Percentiles rank a stretch among this genome's conserved stretches.
Evolutionary conservation across 2,113 vertebrate genomes (phyloP).

Genomic region (Chionis minor): DNA sequence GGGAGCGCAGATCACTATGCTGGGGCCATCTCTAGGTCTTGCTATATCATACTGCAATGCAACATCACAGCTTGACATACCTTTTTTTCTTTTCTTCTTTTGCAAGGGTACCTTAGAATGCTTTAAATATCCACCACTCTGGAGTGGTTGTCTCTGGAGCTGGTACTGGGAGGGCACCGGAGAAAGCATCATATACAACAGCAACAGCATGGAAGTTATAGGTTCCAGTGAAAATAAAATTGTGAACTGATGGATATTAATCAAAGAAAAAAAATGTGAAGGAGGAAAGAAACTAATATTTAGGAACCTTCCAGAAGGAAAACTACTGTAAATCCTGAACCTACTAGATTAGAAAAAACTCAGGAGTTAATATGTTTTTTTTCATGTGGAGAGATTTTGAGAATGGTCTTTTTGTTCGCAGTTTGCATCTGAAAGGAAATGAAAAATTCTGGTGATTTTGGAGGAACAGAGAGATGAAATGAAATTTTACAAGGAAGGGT

Average conservation of each 20-base stretch:
- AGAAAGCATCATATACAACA: background rate
- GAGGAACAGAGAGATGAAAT: background rate
- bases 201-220: background rate
- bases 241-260: background rate
- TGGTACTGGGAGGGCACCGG: background rate
- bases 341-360: background rate
- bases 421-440: background rate
- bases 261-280: background rate
- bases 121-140: background rate
- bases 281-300: background rate
- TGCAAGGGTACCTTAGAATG: background rate
- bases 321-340: background rate
- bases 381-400: background rate
- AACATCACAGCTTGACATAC: background rate
- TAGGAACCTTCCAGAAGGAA: background rate
- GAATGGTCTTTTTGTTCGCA: rapidly evolving
- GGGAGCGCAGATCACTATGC: background rate
- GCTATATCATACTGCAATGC: background rate
- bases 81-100: background rate
- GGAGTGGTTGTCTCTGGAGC: background rate
- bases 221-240: background rate
- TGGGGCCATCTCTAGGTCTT: background rate
- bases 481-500: background rate
- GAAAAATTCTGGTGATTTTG: background rate
- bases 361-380: rapidly evolving